Evolutionary conservation across 2,797 vertebrate species (phyloP).

Genomic region (Helostoma temminkii): DNA sequence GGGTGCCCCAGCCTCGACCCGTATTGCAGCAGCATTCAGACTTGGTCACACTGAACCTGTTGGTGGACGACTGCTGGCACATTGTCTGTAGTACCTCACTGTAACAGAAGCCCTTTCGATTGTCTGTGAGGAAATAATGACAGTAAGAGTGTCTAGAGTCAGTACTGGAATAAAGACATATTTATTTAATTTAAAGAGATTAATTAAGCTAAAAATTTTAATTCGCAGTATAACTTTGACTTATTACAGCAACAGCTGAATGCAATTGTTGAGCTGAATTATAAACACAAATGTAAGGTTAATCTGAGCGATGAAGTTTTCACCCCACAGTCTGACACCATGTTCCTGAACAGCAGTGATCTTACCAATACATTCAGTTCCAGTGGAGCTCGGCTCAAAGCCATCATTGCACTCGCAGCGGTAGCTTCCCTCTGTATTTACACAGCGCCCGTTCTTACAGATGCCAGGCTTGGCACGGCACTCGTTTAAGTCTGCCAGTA

Average conservation of each 20-base stretch:
- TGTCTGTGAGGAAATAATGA: slow-evolving; percentile 79
- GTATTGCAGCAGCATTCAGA: slow-evolving; percentile 94
- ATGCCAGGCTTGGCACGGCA: slow-evolving; percentile 90
- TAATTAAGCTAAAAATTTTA: background rate
- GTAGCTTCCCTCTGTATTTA: slow-evolving; percentile 93
- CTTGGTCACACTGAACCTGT: slow-evolving; percentile 90
- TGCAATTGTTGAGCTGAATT: background rate
- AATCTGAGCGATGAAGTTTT: no score
- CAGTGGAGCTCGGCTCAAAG: slow-evolving; percentile 89
- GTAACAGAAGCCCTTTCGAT: slow-evolving; percentile 92
- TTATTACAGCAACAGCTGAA: no score
- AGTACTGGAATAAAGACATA: background rate
- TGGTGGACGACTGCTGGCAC: slow-evolving; percentile 92
- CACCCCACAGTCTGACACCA: background rate
- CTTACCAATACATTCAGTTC: slow-evolving; percentile 92
- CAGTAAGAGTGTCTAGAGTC: background rate
- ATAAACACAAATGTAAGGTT: background rate
- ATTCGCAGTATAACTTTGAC: background rate
- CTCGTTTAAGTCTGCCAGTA: slow-evolving; percentile 90
- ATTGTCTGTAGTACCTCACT: slow-evolving; percentile 90
- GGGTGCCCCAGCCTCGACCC: slow-evolving; percentile 91
- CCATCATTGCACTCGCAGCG: slow-evolving; percentile 92
- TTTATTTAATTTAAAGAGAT: no score
- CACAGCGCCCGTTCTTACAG: slow-evolving; percentile 92
- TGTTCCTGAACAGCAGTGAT: background rate